These are phyloP conservation scores for Apodemia duryi DNA, from an alignment of 2,888 invertebrate genomes.

Conservation along the genomic window DNA sequence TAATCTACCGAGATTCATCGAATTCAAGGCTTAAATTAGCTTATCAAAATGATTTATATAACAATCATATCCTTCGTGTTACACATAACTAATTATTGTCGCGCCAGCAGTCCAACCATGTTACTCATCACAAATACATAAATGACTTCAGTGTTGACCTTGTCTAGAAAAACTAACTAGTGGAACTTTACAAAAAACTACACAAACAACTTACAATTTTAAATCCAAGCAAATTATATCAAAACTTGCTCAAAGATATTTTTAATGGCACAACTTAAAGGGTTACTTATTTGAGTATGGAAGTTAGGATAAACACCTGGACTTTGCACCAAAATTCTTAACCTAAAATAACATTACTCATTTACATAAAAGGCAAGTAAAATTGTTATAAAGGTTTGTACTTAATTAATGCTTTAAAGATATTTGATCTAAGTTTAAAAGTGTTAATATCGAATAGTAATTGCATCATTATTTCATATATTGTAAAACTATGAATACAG, in stretches of 20 bases:
- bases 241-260: slow-evolving; percentile 21
- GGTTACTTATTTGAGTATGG: slow-evolving; percentile 45
- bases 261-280: slow-evolving; percentile 51
- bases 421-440: too few relatives aligned
- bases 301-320: slow-evolving; percentile 34
- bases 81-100: slow-evolving; percentile 1
- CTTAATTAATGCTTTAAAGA: slow-evolving; percentile 23
- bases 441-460: slow-evolving; percentile 16
- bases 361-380: slow-evolving; percentile 24
- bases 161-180: slow-evolving; percentile 2
- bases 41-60: background rate
- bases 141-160: background rate
- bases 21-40: background rate
- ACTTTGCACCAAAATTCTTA: slow-evolving; percentile 46
- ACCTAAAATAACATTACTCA: slow-evolving; percentile 32
- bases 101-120: background rate
- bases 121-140: background rate
- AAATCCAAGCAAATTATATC: slow-evolving; percentile 23
- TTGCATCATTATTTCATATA: slow-evolving; percentile 4
- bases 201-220: slow-evolving; percentile 7
- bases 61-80: background rate
- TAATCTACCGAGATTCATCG: slow-evolving; percentile 3
- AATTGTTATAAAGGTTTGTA: slow-evolving; percentile 29
- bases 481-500: background rate
- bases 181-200: slow-evolving; percentile 8